Percentiles rank a stretch among this genome's conserved stretches.
Conservation (phyloP, 2,113 vertebrate species). For the Rhea pennata region DNA sequence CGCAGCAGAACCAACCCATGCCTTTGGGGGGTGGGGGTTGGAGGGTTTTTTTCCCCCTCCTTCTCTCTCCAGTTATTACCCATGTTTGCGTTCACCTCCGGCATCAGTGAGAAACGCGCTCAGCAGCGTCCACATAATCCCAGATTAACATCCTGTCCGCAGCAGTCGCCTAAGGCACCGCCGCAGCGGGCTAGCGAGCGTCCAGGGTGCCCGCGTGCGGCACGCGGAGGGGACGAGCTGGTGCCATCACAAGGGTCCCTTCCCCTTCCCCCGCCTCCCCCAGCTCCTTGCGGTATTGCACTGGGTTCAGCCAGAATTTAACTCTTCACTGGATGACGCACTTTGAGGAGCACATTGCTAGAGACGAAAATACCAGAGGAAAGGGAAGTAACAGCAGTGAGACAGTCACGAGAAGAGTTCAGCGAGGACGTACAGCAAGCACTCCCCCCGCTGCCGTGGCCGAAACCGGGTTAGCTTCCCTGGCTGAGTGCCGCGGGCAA, state of each 20-base stretch:
- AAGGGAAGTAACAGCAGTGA: background rate
- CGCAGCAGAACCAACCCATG: background rate
- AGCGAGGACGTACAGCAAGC: background rate
- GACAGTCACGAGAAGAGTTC: background rate
- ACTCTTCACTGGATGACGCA: background rate
- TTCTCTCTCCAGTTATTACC: background rate
- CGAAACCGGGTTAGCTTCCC: too few relatives aligned
- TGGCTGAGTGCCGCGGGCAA: background rate
- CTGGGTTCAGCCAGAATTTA: too few relatives aligned
- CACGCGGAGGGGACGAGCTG: background rate
- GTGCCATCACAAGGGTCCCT: background rate
- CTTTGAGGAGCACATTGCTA: background rate
- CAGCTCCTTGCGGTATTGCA: rapidly evolving
- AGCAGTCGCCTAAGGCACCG: background rate
- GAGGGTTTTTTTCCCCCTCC: background rate
- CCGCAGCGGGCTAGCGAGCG: background rate
- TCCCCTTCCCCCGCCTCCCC: too few relatives aligned
- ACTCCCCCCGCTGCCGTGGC: too few relatives aligned
- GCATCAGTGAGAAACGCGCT: background rate
- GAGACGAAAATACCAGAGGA: background rate
- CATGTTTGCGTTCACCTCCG: background rate
- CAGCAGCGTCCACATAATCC: background rate
- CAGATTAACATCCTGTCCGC: background rate
- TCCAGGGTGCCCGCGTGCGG: rapidly evolving
- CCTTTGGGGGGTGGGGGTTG: too few relatives aligned